phyloP scores from a whole-genome alignment of 1,140 invertebrate species.

The Berghia stephanieae region DNA sequence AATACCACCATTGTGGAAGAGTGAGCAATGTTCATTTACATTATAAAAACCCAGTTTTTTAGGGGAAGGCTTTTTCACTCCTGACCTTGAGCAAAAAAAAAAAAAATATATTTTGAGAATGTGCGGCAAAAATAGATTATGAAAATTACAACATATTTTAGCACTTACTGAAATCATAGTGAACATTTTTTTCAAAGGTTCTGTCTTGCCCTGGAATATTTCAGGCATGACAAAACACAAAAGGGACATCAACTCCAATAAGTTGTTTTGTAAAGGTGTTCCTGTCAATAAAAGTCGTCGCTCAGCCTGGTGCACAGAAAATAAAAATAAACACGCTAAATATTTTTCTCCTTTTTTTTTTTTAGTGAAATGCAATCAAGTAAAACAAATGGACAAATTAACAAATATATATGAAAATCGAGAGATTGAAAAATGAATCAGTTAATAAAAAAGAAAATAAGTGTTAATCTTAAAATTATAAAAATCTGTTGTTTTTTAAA shows the following conservation, averaged over 20 bases:
- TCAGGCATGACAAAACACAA: constrained; percentile 96
- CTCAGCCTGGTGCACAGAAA: constrained; percentile 72
- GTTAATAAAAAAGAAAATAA: not conserved
- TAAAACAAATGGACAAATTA: constrained; percentile 12
- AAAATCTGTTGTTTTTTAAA: no score
- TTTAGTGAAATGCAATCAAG: not conserved
- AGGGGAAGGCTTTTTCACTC: no score
- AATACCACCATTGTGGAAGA: no score
- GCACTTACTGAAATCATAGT: constrained; percentile 67
- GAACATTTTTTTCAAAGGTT: constrained; percentile 88
- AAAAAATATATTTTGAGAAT: not conserved
- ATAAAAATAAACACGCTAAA: not conserved
- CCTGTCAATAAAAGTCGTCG: constrained; percentile 87
- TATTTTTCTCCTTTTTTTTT: no score
- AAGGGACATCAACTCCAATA: constrained; percentile 93
- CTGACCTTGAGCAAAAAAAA: not conserved
- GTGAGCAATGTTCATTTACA: no score
- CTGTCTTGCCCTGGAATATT: constrained; percentile 88
- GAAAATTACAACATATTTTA: not conserved
- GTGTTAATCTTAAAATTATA: no score
- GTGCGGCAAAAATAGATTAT: not conserved
- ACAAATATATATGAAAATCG: constrained; percentile 5
- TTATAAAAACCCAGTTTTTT: no score
- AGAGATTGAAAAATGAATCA: not conserved
- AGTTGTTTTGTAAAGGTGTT: constrained; percentile 94